A percentile compares a stretch with the other conserved stretches of the same genome.
phyloP scores from a whole-genome alignment of 2,113 vertebrate species.

The Salvator merianae region DNA sequence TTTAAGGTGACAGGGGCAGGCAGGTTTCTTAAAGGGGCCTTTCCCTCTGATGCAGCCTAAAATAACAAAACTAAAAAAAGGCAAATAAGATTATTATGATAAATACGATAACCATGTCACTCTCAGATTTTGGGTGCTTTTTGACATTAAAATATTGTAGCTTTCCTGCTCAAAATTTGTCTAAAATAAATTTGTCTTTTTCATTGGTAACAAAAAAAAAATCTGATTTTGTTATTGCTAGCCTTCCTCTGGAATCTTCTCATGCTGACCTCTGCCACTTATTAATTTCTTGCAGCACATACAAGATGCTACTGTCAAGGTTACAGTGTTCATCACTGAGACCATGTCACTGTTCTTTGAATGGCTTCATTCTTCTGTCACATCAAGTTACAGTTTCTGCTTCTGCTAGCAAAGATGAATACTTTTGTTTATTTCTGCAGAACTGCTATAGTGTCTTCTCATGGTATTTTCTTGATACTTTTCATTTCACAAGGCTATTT shows the following conservation, averaged over 20 bases:
- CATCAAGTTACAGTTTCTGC: background rate
- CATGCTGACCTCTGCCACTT: background rate
- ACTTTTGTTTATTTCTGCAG: background rate
- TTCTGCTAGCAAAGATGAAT: background rate
- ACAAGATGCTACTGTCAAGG: conserved; percentile 10
- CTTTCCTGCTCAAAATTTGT: background rate
- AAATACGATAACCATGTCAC: background rate
- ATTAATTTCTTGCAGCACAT: background rate
- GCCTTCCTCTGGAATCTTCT: background rate
- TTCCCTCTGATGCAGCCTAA: too few species aligned
- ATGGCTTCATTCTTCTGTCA: background rate
- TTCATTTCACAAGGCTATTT: conserved; percentile 6
- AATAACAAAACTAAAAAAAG: too few species aligned
- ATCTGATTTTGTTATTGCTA: background rate
- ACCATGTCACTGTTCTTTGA: background rate
- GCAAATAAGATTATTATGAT: too few species aligned
- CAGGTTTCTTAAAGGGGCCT: too few species aligned
- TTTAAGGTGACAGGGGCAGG: too few species aligned
- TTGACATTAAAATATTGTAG: background rate
- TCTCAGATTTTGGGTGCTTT: too few species aligned
- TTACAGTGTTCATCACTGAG: background rate
- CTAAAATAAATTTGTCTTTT: background rate
- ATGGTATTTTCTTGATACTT: background rate
- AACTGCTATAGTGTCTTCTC: background rate
- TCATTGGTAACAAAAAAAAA: background rate